phyloP scores from a whole-genome alignment of 2,113 vertebrate genomes.

The Vulpes lagopus region DNA sequence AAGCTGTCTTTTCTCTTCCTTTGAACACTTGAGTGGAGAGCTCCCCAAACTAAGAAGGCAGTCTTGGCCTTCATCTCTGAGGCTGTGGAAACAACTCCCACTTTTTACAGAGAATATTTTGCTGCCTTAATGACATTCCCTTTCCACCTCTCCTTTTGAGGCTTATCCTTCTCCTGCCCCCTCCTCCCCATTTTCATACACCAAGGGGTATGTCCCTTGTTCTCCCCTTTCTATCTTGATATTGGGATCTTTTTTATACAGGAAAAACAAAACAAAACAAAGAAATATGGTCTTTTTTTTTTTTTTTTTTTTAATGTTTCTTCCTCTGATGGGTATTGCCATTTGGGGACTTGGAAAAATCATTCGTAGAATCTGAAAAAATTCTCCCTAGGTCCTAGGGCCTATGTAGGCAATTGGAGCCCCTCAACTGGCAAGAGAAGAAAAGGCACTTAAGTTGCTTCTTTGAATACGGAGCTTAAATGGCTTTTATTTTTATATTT shows the following conservation, averaged over 20 bases:
- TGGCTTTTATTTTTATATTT: slow-evolving; percentile 72
- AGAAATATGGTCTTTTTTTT: slow-evolving; percentile 39
- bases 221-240: slow-evolving; percentile 55
- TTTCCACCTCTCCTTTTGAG: neutral
- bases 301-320: slow-evolving; percentile 61
- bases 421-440: neutral
- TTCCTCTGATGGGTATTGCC: slow-evolving; percentile 64
- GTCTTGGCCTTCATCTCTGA: slow-evolving; percentile 3
- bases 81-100: neutral
- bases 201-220: neutral
- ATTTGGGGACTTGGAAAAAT: slow-evolving; percentile 25
- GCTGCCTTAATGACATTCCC: slow-evolving; percentile 72
- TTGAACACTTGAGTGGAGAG: slow-evolving; percentile 20
- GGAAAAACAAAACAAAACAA: slow-evolving; percentile 75
- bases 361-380: neutral
- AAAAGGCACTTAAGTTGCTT: slow-evolving; percentile 36
- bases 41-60: neutral
- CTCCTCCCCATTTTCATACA: neutral
- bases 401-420: neutral
- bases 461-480: slow-evolving; percentile 59
- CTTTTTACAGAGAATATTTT: slow-evolving; percentile 71
- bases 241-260: slow-evolving; percentile 75
- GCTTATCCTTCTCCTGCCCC: neutral
- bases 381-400: neutral
- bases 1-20: neutral